Base-by-base conservation (phyloP, 2,797 vertebrate genomes). In the Toxotes lorentzi region DNA sequence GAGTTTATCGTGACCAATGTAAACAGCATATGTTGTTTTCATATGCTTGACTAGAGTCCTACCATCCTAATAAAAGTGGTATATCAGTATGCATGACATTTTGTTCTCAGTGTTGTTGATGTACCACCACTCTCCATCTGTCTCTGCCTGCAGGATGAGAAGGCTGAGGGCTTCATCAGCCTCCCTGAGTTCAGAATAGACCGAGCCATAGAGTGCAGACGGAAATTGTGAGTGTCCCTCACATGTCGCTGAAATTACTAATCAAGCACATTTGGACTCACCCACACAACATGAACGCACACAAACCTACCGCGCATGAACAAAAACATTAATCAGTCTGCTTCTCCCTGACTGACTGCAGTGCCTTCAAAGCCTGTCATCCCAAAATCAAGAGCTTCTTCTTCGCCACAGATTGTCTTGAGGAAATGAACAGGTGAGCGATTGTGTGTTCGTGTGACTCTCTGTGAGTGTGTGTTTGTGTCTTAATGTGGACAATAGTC, bases 321-420 rank as follows among this genome's bases (percentile, higher is more conserved):
- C 62, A 59, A 76, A 87, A 79, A 57, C 40, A 68, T 81, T 92
- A 85, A 92, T 92, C 86, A 82, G 70, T 76, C 75, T 78, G 76
- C 61, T 81, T 86, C 81, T 87, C 70, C 77, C 78, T 78, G 85
- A 56, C 78, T 79, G 67, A 80, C 80, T 90, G 17, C 81, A 98
- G 97, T 77, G 96, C 96, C 92, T 98, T 98, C 94, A 97, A 97
- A 96, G 97, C 96, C 60, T 97, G 96, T 81, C 97, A 98, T 90
- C 96, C 97, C 81, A 97, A 97, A 96, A 96, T 97, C 92, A 97
- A 97, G 95, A 97, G 96, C 82, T 97, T 97, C 94, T 97, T 96
- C 94, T 97, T 97, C 0, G 96, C 97, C 86, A 97, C 96, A 3
- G 96, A 97, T 88, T 97, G 96, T 94, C 94, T 96, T 12, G 96